Evolutionary conservation across 1,140 invertebrate genomes (phyloP), one percentile per base, ranked within the genome.

Genomic region (Psix sp.): DNA sequence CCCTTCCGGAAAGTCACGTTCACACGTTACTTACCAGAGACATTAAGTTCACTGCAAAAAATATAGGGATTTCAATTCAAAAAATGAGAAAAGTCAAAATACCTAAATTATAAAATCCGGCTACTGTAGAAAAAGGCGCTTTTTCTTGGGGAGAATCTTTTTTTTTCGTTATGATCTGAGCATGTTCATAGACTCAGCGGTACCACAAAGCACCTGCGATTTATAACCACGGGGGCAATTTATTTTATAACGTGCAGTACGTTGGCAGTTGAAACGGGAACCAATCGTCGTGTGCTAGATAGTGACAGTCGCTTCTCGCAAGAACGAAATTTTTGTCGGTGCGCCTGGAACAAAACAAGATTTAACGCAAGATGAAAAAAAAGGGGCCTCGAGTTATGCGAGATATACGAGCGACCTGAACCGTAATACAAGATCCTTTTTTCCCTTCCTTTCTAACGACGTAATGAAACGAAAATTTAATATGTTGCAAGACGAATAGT

Each of bases 171-270:
- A 54, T 42, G 45, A 57, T 51, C 33, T 36, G 17, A 39, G 16
- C 18, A 15, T 39, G 36, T 39, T 63, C 46, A 36, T 59, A 67
- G 46, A 59, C 38, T n/a, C n/a, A n/a, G 39, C 52, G 56, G 52
- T 56, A 42, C 43, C 42, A 60, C 62, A 66, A 66, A 74, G 45
- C 71, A 66, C 46, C 56, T 57, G 59, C 62, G 62, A 74, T 74
- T 74, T 74, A 74, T 57, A 56, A 18, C 56, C 20, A 39, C 35
- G 26, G 21, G 43, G 42, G 56, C 62, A 74, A 74, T 74, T 74
- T 62, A 67, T 59, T 67, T 74, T 67, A 74, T 67, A 62, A 67
- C 56, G 71, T 67, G 31, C 59, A 51, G 48, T 70, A 70, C 36
- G 40, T 26, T 17, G 43, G 31, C 54, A 42, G 52, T 65, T 15